Evolutionary conservation across 2,113 vertebrate species (phyloP).

Genomic region (Perca fluviatilis): DNA sequence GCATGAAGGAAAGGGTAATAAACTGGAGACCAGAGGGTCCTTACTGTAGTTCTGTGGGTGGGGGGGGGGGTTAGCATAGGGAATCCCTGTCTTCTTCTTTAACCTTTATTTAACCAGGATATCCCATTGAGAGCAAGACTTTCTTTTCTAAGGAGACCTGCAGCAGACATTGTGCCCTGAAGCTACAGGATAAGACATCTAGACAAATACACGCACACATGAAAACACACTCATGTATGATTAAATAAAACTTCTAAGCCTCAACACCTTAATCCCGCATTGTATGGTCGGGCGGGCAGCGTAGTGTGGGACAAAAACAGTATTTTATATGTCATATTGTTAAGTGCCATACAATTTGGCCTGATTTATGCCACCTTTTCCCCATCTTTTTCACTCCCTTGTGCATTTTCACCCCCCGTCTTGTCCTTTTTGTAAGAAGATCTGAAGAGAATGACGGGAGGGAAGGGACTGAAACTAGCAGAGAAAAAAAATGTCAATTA

Average conservation of each 20-base stretch:
- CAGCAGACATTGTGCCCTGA: constrained; percentile 71
- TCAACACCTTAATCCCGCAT: constrained; percentile 36
- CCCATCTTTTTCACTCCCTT: neutral
- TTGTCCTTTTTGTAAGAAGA: constrained; percentile 54
- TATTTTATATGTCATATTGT: constrained; percentile 22
- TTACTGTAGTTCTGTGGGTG: constrained; percentile 69
- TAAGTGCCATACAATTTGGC: neutral
- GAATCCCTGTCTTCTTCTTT: constrained; percentile 65
- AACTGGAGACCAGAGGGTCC: constrained; percentile 72
- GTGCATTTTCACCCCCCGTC: constrained; percentile 14
- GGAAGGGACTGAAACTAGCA: constrained; percentile 12
- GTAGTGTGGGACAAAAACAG: neutral
- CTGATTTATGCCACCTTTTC: neutral
- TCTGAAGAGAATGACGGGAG: constrained; percentile 7
- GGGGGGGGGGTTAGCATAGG: constrained; percentile 34
- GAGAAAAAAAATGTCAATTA: constrained; percentile 76
- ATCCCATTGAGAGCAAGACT: constrained; percentile 71
- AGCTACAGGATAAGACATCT: constrained; percentile 65
- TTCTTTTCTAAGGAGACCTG: constrained; percentile 60
- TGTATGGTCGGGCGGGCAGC: constrained; percentile 10
- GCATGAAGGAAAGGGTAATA: constrained; percentile 75
- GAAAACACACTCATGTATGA: constrained; percentile 53
- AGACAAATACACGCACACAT: constrained; percentile 34
- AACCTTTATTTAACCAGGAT: constrained; percentile 80
- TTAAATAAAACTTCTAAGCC: constrained; percentile 64